A percentile compares a stretch with the other conserved stretches of the same genome.
Conservation (phyloP, 2,113 vertebrate species). For the Bagarius yarrelli region DNA sequence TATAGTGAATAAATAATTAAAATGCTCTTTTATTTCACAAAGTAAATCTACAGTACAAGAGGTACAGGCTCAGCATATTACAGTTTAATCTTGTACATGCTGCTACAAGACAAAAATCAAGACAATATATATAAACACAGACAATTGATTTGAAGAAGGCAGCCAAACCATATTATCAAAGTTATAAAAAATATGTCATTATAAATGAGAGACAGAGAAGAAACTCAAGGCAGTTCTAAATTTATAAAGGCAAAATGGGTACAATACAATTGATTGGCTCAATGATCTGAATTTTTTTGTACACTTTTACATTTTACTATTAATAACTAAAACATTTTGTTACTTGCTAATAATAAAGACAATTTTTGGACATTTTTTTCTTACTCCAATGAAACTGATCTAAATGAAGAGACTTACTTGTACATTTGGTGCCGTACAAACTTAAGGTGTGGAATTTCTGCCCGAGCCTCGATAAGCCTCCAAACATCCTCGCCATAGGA, state of each 20-base stretch:
- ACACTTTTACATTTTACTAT: not conserved
- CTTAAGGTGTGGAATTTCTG: conserved; percentile 73
- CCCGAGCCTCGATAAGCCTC: conserved; percentile 72
- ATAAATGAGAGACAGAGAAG: not conserved
- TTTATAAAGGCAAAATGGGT: not conserved
- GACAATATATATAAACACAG: not conserved
- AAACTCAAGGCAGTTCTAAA: not conserved
- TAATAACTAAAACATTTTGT: not conserved
- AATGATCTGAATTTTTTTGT: not conserved
- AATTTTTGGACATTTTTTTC: not conserved
- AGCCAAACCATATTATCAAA: not conserved
- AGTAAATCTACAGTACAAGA: not conserved
- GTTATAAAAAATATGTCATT: not conserved
- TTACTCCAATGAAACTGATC: not conserved
- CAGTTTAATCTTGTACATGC: not conserved
- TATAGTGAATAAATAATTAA: not conserved
- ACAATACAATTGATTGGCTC: not conserved
- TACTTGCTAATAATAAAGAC: not conserved
- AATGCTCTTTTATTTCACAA: not conserved
- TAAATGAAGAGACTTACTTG: conserved; percentile 61
- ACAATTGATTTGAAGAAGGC: not conserved
- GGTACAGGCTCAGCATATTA: not conserved
- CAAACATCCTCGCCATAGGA: conserved; percentile 74
- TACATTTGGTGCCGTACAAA: conserved; percentile 75
- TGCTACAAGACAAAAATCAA: not conserved